Evolutionary conservation across 2,888 invertebrate species (phyloP), one percentile per base, ranked within the genome.

Genomic region (Petrolisthes cinctipes): DNA sequence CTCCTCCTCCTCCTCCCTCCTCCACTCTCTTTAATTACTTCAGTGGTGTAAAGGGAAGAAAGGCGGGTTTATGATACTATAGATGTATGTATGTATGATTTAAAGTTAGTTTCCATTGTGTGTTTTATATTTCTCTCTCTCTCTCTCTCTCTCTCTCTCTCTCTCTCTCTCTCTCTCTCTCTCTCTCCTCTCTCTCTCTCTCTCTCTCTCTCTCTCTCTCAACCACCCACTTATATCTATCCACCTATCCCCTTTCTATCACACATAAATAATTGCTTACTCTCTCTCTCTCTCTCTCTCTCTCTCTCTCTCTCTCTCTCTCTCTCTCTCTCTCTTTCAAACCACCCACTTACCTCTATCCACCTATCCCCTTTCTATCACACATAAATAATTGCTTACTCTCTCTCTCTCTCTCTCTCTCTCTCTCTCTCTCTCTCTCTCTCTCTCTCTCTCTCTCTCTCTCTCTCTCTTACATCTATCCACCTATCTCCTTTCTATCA

Each of bases 401-500:
- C 51, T 68, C 6, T 1, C 51, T 68, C 66, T 68, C 54, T 54
- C 23, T 82, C 66, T 66, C 68, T 57, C 14, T 61, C 81, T 61
- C 53, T 81, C 81, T 81, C 61, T 61, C 23, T 81, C 81, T 61
- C 57, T 81, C 61, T 54, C 23, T 81, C 23, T 20, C 23, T 81
- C 61, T 57, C 57, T 81, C 61, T 23, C 57, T 81, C 81, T 23
- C 20, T 57, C 57, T 81, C 57, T 57, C 56, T 81, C 61, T 57
- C 23, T 81, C 56, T 17, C 81, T 20, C 61, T 56, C 23, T 57
- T 23, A 20, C 51, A 9, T 51, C 20, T 23, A 56, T 53, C 61
- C 37, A 14, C 68, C 51, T 68, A 20, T 53, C n/a, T 2, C 66
- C 68, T 51, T 37, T 82, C 66, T 51, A 5, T 82, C 68, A 37